Evolutionary conservation across 2,888 invertebrate genomes (phyloP).

Genomic region (Euplexia lucipara): DNA sequence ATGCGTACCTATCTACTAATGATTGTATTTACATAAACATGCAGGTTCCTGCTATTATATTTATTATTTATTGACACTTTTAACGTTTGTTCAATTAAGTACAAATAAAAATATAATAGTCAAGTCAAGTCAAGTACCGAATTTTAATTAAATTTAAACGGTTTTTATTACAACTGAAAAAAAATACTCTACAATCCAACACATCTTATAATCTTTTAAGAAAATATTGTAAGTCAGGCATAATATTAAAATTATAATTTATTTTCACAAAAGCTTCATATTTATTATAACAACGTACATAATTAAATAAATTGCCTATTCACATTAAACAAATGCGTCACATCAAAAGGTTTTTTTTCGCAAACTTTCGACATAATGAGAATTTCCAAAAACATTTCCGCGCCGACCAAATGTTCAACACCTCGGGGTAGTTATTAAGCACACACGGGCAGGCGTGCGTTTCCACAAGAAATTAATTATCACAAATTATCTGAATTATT

Average conservation of each 20-base stretch:
- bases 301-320: slow-evolving; percentile 58
- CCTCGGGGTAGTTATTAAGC: slow-evolving; percentile 76
- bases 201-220: neutral
- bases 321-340: slow-evolving; percentile 52
- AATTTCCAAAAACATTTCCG: slow-evolving; percentile 65
- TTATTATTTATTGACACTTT: neutral
- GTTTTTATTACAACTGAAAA: neutral
- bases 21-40: neutral
- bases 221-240: slow-evolving; percentile 9
- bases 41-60: neutral
- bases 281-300: slow-evolving; percentile 15
- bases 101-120: neutral
- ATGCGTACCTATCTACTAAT: neutral
- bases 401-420: slow-evolving; percentile 81
- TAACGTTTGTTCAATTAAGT: neutral
- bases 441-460: slow-evolving; percentile 57
- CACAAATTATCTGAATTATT: slow-evolving; percentile 60
- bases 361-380: slow-evolving; percentile 63
- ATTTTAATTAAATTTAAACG: neutral
- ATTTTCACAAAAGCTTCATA: slow-evolving; percentile 6
- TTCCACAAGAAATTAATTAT: slow-evolving; percentile 73
- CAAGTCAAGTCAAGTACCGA: neutral
- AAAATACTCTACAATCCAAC: slow-evolving; percentile 1
- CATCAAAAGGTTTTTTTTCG: slow-evolving; percentile 50
- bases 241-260: slow-evolving; percentile 5